These are phyloP conservation scores for Heliornis fulica DNA, from an alignment of 2,113 vertebrate genomes.

Conservation along the genomic window DNA sequence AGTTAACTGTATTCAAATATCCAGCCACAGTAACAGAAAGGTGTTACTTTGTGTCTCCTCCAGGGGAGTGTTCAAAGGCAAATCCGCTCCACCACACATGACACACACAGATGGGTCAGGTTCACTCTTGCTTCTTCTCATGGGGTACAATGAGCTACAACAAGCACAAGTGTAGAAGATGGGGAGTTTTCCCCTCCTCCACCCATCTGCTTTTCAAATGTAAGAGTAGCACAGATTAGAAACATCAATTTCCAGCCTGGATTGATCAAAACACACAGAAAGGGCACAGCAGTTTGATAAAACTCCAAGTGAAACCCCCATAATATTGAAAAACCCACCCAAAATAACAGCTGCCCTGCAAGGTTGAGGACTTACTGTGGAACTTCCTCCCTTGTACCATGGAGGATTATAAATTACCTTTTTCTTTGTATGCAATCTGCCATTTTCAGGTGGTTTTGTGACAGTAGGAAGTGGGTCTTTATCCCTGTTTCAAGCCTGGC, in stretches of 20 bases:
- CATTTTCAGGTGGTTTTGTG: background rate
- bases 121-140: background rate
- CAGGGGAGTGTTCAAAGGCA: background rate
- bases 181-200: background rate
- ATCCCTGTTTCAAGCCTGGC: background rate
- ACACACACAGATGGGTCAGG: background rate
- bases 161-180: background rate
- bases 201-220: background rate
- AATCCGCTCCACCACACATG: background rate
- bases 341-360: accelerated
- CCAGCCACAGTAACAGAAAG: background rate
- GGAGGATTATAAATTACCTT: background rate
- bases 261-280: background rate
- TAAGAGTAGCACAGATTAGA: background rate
- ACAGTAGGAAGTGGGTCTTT: background rate
- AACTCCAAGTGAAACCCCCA: background rate
- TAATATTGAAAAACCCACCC: background rate
- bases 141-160: background rate
- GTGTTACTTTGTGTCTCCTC: background rate
- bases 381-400: background rate
- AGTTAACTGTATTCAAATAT: background rate
- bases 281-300: background rate
- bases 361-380: background rate
- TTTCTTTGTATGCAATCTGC: background rate
- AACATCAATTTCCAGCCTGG: background rate